Conservation (phyloP, 2,888 invertebrate genomes). For the Andrena praecox region DNA sequence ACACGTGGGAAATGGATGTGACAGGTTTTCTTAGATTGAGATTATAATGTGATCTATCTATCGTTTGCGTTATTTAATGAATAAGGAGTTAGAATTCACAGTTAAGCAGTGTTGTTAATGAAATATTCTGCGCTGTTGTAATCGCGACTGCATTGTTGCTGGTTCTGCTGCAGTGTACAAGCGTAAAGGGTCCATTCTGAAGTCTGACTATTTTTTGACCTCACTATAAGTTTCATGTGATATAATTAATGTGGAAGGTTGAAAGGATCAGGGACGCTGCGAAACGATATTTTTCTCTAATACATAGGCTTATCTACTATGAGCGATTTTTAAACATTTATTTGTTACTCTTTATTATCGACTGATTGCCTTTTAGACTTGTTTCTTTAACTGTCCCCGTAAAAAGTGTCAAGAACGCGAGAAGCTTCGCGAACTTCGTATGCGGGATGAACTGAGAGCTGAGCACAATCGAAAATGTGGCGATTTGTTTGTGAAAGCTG, state of each 20-base stretch:
- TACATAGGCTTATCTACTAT: background rate
- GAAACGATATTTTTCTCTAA: background rate
- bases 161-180: background rate
- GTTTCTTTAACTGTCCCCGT: background rate
- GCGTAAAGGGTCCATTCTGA: slow-evolving; percentile 10
- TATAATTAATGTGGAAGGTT: slow-evolving; percentile 10
- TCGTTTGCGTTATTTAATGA: no score
- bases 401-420: slow-evolving; percentile 29
- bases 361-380: slow-evolving; percentile 8
- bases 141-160: no score
- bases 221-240: slow-evolving; percentile 26
- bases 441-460: slow-evolving; percentile 12
- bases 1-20: no score
- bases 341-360: slow-evolving; percentile 5
- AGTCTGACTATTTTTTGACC: slow-evolving; percentile 8
- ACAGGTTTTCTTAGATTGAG: no score
- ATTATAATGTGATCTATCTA: no score
- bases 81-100: no score
- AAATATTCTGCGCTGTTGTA: no score
- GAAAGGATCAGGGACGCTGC: background rate
- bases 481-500: background rate
- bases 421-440: background rate
- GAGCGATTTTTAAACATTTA: slow-evolving; percentile 3
- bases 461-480: background rate
- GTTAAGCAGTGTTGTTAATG: background rate